Evolutionary conservation across 1,140 invertebrate species (phyloP).

Genomic region (Drosophila varians): DNA sequence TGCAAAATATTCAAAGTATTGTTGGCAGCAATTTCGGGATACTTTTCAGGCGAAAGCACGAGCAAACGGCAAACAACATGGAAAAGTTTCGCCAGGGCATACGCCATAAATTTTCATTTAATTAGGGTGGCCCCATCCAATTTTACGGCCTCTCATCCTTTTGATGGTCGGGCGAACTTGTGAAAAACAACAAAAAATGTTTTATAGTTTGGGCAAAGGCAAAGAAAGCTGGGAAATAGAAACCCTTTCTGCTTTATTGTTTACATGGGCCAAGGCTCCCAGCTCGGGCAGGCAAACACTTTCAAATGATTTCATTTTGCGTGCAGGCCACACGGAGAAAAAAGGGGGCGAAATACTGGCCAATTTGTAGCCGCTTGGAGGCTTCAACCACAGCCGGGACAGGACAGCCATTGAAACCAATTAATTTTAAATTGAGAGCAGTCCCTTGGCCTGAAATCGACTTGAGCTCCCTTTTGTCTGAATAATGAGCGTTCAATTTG

Average conservation of each 20-base stretch:
- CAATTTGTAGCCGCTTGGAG: conserved; percentile 37
- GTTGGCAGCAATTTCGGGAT: conserved; percentile 70
- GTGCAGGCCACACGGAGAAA: conserved; percentile 52
- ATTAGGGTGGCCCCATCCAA: conserved; percentile 53
- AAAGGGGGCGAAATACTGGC: conserved; percentile 18
- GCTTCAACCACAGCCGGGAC: conserved; percentile 21
- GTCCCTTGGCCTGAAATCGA: conserved; percentile 3
- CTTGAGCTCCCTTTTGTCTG: conserved; percentile 33
- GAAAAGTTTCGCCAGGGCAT: conserved; percentile 67
- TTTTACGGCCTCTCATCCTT: conserved; percentile 43
- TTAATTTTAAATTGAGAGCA: conserved; percentile 74
- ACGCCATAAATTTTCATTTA: conserved; percentile 81
- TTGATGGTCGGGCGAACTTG: conserved; percentile 73
- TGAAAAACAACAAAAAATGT: conserved; percentile 17
- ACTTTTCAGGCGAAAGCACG: conserved; percentile 41
- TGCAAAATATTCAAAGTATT: conserved; percentile 64
- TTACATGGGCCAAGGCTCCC: conserved; percentile 47
- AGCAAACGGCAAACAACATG: conserved; percentile 45
- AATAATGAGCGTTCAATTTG: conserved; percentile 54
- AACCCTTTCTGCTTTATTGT: conserved; percentile 69
- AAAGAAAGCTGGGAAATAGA: conserved; percentile 31
- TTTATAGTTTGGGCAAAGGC: conserved; percentile 4
- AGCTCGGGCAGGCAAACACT: conserved; percentile 47
- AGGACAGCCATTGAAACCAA: conserved; percentile 71
- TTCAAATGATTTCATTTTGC: conserved; percentile 79